These are phyloP conservation scores for Theocolax elegans DNA, from an alignment of 1,140 invertebrate species.

Conservation along the genomic window DNA sequence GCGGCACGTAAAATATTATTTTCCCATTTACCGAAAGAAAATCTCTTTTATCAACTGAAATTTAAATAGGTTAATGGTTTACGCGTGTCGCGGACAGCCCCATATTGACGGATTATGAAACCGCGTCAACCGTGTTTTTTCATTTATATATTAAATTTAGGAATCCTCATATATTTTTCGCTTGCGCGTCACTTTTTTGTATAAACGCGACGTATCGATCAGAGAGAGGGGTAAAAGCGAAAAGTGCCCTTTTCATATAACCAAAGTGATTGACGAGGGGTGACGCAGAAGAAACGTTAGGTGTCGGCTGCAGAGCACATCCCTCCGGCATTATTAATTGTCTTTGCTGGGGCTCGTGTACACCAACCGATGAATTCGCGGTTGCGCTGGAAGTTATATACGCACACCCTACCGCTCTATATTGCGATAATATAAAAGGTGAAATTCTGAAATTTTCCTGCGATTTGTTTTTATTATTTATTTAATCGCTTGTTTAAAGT, in stretches of 20 bases:
- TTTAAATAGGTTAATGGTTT: no score
- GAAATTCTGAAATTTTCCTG: no score
- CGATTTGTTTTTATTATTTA: no score
- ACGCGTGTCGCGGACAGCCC: no score
- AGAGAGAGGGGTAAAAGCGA: no score
- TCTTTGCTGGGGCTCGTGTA: constrained; percentile 28
- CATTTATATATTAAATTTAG: not conserved
- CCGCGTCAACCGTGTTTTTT: no score
- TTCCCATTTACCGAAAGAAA: no score
- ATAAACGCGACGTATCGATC: no score
- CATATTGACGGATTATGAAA: not conserved
- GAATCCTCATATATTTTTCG: not conserved
- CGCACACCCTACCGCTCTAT: not conserved
- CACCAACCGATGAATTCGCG: constrained; percentile 33
- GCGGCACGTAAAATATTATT: no score
- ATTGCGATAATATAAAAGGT: constrained; percentile 13
- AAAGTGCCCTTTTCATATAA: not conserved
- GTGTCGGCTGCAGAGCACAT: constrained; percentile 36
- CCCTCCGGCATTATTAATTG: constrained; percentile 39
- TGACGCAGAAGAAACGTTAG: constrained; percentile 31
- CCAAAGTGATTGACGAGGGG: constrained; percentile 36
- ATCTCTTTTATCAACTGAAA: no score
- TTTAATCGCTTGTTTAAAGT: no score
- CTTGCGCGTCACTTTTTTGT: not conserved
- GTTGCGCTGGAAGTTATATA: constrained; percentile 17